These are phyloP conservation scores for Alloscopus bannaensis DNA, from an alignment of 2,888 invertebrate species.

Conservation along the genomic window DNA sequence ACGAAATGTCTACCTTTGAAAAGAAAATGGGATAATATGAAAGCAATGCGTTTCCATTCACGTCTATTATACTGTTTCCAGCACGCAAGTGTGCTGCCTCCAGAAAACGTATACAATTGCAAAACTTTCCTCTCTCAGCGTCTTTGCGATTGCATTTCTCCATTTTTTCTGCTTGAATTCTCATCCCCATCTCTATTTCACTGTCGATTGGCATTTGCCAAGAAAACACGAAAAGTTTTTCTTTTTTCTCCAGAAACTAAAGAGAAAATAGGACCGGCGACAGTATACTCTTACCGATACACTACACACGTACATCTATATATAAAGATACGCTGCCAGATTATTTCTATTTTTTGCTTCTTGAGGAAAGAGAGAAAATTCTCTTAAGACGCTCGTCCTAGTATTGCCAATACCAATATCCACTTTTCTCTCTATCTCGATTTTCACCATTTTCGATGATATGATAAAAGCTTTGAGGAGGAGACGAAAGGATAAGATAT, in stretches of 20 bases:
- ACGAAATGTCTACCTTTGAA: too few species aligned
- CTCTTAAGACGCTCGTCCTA: not conserved
- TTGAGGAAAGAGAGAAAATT: not conserved
- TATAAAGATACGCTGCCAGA: too few species aligned
- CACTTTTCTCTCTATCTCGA: too few species aligned
- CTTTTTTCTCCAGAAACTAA: not conserved
- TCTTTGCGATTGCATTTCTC: conserved; percentile 4
- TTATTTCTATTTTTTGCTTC: too few species aligned
- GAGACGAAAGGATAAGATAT: conserved; percentile 10
- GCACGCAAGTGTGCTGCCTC: too few species aligned
- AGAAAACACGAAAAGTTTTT: conserved; percentile 1
- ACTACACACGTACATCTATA: not conserved
- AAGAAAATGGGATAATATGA: too few species aligned
- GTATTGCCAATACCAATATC: conserved; percentile 1
- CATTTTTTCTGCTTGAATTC: conserved; percentile 5
- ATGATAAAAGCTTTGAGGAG: not conserved
- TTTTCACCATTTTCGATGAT: not conserved
- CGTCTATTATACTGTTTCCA: too few species aligned
- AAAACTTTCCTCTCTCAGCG: not conserved
- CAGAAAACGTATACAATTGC: too few species aligned
- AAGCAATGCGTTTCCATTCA: too few species aligned
- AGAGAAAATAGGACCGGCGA: not conserved
- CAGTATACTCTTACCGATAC: conserved; percentile 1
- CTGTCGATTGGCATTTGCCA: conserved; percentile 7
- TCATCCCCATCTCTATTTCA: conserved; percentile 6